A percentile compares a stretch with the other conserved stretches of the same genome.
Conservation (phyloP, 2,113 vertebrate genomes). For the Melanocharis versteri region DNA sequence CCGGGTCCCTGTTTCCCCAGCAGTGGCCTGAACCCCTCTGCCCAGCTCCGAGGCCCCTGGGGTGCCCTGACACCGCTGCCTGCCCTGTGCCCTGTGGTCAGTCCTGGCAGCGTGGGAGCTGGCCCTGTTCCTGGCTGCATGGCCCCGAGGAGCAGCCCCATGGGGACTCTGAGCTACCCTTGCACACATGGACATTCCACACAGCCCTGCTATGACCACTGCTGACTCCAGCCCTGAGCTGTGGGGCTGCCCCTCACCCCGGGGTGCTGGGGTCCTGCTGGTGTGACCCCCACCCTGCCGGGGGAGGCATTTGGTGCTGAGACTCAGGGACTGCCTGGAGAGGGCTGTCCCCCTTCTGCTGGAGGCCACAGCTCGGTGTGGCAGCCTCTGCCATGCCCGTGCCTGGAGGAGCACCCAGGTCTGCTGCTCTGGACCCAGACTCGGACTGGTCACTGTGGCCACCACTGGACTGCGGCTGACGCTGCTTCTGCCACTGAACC, state of each 20-base stretch:
- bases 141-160: rapidly evolving
- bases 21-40: not conserved
- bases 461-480: rapidly evolving
- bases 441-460: not conserved
- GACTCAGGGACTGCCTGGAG: rapidly evolving
- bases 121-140: not conserved
- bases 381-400: rapidly evolving
- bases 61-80: not conserved
- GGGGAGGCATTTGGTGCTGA: not conserved
- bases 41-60: not conserved
- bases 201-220: rapidly evolving
- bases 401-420: not conserved
- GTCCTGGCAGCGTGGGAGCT: not conserved
- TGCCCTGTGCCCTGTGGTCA: not conserved
- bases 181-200: not conserved
- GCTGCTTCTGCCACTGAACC: rapidly evolving
- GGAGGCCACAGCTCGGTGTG: rapidly evolving
- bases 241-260: not conserved
- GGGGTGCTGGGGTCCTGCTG: not conserved
- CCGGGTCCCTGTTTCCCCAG: not conserved
- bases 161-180: not conserved
- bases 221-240: not conserved
- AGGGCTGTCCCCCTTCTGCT: not conserved
- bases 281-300: not conserved
- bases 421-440: not conserved